phyloP scores from a whole-genome alignment of 1,140 invertebrate genomes.

The Camponotus floridanus region DNA sequence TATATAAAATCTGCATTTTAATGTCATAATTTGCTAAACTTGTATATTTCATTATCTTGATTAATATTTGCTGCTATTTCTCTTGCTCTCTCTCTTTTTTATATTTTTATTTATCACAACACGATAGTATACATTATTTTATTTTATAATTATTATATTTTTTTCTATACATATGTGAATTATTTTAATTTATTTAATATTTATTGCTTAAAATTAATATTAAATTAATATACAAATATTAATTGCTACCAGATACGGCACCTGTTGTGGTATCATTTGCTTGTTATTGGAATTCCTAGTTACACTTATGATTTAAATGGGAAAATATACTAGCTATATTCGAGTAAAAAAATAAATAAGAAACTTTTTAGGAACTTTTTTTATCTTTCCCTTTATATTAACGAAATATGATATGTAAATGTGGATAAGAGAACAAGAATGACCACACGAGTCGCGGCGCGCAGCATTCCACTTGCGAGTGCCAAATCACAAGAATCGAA shows the following conservation, averaged over 20 bases:
- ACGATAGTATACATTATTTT: not conserved
- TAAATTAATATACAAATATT: not conserved
- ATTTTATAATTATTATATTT: not conserved
- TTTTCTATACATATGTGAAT: not conserved
- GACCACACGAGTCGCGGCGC: not conserved
- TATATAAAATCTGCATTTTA: not conserved
- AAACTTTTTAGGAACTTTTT: too few relatives aligned
- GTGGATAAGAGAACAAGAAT: not conserved
- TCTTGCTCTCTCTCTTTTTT: not conserved
- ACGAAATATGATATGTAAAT: constrained; percentile 16
- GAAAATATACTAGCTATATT: not conserved
- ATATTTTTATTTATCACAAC: constrained; percentile 17
- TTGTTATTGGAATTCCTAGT: not conserved
- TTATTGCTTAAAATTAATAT: not conserved
- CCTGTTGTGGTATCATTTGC: not conserved
- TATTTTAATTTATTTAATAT: too few relatives aligned
- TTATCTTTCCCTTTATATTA: not conserved
- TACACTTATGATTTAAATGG: not conserved
- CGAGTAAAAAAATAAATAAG: not conserved
- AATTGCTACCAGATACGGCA: not conserved
- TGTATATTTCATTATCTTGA: not conserved
- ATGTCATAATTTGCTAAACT: not conserved
- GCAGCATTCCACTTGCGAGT: not conserved
- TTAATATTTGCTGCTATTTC: not conserved
- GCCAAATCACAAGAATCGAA: constrained; percentile 23